A percentile compares a stretch with the other conserved stretches of the same genome.
phyloP scores from a whole-genome alignment of 2,797 vertebrate genomes.

The Onychomys torridus region DNA sequence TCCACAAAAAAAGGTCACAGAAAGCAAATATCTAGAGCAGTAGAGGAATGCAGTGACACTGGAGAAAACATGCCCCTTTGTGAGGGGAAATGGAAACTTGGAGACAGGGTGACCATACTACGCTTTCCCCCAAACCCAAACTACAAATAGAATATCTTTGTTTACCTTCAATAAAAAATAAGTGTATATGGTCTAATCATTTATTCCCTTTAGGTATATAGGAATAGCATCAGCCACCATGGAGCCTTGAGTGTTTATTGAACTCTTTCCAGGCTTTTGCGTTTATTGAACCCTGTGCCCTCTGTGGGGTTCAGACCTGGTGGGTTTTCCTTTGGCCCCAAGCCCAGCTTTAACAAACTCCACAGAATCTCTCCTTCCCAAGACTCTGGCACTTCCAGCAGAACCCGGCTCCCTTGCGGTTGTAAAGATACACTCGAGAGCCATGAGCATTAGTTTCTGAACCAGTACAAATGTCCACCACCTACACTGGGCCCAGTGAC shows the following conservation, averaged over 20 bases:
- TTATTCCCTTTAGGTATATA: background rate
- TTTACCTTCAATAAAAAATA: background rate
- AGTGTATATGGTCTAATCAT: background rate
- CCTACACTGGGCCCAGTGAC: no score
- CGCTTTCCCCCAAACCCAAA: background rate
- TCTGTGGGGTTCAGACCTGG: background rate
- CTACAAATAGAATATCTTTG: background rate
- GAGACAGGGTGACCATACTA: background rate
- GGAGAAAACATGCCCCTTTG: background rate
- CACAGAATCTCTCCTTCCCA: background rate
- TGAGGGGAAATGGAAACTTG: background rate
- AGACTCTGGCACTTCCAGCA: background rate
- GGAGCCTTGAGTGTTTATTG: background rate
- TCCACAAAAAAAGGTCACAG: background rate
- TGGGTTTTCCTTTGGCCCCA: background rate
- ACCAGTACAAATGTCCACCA: background rate
- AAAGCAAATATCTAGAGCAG: background rate
- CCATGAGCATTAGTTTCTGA: background rate
- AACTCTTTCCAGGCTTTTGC: background rate
- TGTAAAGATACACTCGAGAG: background rate
- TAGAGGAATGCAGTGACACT: background rate
- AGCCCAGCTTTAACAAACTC: background rate
- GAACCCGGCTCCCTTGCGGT: background rate
- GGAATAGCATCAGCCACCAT: background rate
- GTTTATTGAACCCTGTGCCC: background rate